A percentile compares a stretch with the other conserved stretches of the same genome.
These are phyloP conservation scores for Lordiphosa fenestrarum DNA, from an alignment of 2,888 invertebrate genomes.

Conservation along the genomic window DNA sequence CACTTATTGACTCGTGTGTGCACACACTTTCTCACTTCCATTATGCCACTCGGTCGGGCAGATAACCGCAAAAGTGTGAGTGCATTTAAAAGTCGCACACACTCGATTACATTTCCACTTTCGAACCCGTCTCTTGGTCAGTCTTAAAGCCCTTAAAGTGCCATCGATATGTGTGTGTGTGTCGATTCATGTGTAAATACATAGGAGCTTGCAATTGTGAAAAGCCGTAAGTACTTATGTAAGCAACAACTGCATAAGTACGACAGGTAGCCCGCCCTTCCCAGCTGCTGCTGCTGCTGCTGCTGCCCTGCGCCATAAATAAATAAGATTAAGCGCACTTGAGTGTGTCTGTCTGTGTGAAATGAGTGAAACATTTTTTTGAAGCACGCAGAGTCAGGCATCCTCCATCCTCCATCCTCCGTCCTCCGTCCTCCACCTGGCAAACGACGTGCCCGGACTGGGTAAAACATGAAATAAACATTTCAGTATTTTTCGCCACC, in stretches of 20 bases:
- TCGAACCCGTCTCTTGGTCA: not conserved
- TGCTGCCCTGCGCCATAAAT: slow-evolving; percentile 49
- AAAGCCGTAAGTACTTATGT: slow-evolving; percentile 42
- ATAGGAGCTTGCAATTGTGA: slow-evolving; percentile 19
- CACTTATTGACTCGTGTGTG: too few relatives aligned
- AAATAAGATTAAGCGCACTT: slow-evolving; percentile 72
- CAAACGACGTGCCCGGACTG: slow-evolving; percentile 65
- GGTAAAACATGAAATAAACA: slow-evolving; percentile 69
- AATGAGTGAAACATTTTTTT: slow-evolving; percentile 39
- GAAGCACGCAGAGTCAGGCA: slow-evolving; percentile 8
- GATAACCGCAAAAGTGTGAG: slow-evolving; percentile 16
- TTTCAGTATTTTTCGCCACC: slow-evolving; percentile 37
- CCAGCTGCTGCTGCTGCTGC: slow-evolving; percentile 1
- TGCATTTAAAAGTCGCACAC: slow-evolving; percentile 53
- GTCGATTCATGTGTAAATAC: slow-evolving; percentile 44
- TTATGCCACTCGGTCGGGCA: too few relatives aligned
- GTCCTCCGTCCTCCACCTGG: slow-evolving; percentile 36
- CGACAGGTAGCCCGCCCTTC: slow-evolving; percentile 21
- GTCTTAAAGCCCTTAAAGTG: slow-evolving; percentile 36
- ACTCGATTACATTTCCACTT: slow-evolving; percentile 42
- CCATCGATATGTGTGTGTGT: slow-evolving; percentile 40
- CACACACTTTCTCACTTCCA: too few relatives aligned
- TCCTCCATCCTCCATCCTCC: slow-evolving; percentile 24
- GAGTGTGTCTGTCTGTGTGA: slow-evolving; percentile 40
- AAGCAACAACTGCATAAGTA: slow-evolving; percentile 31